Conservation (phyloP, 2,888 invertebrate genomes). For the Ochropleura leucogaster region DNA sequence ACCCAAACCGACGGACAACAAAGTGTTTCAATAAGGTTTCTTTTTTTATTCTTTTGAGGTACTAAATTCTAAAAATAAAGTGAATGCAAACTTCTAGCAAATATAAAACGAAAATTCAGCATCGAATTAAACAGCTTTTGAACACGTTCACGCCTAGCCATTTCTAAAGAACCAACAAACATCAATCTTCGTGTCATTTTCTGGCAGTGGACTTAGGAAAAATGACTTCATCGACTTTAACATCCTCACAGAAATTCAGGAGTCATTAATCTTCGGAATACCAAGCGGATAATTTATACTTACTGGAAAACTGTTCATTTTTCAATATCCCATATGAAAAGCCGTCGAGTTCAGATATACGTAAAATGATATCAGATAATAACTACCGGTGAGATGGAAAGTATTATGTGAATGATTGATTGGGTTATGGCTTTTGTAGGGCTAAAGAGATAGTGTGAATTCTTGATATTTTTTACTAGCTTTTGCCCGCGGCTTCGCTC, state of each 20-base stretch:
- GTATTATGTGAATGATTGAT: conserved; percentile 33
- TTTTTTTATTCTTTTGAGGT: too few species aligned
- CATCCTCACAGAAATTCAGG: conserved; percentile 81
- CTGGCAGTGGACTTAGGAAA: conserved; percentile 84
- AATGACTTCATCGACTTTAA: conserved; percentile 86
- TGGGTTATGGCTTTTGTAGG: conserved; percentile 2
- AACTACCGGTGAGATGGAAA: conserved; percentile 35
- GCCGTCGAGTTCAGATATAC: conserved; percentile 44
- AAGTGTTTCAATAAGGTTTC: too few species aligned
- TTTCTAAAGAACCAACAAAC: conserved; percentile 68
- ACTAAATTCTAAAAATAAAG: neutral
- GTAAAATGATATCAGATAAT: conserved; percentile 49
- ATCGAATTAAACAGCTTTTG: conserved; percentile 53
- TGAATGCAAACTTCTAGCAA: conserved; percentile 4
- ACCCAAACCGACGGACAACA: too few species aligned
- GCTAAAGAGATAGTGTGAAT: conserved; percentile 9
- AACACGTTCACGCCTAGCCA: conserved; percentile 74
- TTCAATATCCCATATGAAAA: conserved; percentile 68
- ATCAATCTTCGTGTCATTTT: conserved; percentile 87
- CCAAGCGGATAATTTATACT: conserved; percentile 80
- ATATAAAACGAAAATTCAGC: conserved; percentile 21
- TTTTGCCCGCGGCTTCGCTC: too few species aligned
- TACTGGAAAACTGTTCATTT: conserved; percentile 74
- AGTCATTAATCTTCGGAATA: conserved; percentile 83
- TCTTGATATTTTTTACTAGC: neutral